A percentile compares a stretch with the other conserved stretches of the same genome.
Evolutionary conservation across 1,140 invertebrate genomes (phyloP).

Genomic region (Apis cerana): DNA sequence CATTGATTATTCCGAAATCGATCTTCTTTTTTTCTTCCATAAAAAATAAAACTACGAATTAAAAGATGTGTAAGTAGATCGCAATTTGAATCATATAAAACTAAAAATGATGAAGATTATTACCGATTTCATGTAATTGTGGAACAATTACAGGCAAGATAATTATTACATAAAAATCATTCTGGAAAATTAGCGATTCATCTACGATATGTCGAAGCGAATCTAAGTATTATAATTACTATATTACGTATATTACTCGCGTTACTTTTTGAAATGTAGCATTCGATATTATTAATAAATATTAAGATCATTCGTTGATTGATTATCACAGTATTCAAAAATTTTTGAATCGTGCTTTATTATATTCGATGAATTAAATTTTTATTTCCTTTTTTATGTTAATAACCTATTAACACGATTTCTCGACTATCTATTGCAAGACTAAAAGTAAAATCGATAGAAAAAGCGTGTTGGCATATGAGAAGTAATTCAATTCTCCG

Average conservation of each 20-base stretch:
- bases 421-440: neutral
- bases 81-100: neutral
- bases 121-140: neutral
- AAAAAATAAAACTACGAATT: neutral
- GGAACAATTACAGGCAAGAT: no score
- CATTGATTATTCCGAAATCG: neutral
- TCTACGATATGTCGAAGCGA: neutral
- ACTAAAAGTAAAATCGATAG: constrained; percentile 7
- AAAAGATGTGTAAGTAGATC: neutral
- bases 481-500: neutral
- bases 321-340: neutral
- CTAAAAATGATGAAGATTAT: neutral
- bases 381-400: neutral
- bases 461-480: neutral
- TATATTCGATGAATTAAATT: no score
- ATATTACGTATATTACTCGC: neutral
- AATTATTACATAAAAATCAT: neutral
- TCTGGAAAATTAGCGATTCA: neutral
- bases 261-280: neutral
- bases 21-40: neutral
- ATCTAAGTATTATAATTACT: neutral
- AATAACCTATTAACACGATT: constrained; percentile 31
- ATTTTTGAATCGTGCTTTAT: neutral
- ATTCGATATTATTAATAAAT: neutral
- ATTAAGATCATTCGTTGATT: no score